These are phyloP conservation scores for Notolabrus celidotus DNA, from an alignment of 2,797 vertebrate species.

Conservation along the genomic window DNA sequence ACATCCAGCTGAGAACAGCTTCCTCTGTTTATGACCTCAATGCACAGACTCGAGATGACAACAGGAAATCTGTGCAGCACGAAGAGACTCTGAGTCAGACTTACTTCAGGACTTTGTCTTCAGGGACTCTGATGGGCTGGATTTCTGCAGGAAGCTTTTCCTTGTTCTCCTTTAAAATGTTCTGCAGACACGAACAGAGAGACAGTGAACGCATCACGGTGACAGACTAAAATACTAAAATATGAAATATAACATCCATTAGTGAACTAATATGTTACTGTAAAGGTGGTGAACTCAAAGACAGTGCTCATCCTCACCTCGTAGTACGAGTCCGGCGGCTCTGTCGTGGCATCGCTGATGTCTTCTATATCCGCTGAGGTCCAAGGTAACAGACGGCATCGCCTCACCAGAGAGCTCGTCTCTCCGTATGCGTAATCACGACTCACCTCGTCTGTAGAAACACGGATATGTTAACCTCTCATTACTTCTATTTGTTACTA, in stretches of 20 bases:
- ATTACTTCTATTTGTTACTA: too few species aligned
- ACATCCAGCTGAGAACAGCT: too few species aligned
- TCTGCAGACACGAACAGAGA: conserved; percentile 74
- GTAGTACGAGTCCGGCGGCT: conserved; percentile 89
- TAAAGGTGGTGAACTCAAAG: too few species aligned
- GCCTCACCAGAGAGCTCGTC: conserved; percentile 85
- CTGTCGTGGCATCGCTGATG: conserved; percentile 79
- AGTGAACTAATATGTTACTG: too few species aligned
- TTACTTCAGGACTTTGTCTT: conserved; percentile 89
- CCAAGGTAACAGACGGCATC: conserved; percentile 92
- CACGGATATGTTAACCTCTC: too few species aligned
- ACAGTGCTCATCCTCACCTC: conserved; percentile 88
- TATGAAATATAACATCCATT: background rate
- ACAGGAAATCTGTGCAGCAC: too few species aligned
- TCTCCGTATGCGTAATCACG: conserved; percentile 93
- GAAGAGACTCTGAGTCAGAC: too few species aligned
- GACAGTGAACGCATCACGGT: too few species aligned
- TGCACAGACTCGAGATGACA: too few species aligned
- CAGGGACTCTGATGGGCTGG: conserved; percentile 64
- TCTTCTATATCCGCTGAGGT: conserved; percentile 79
- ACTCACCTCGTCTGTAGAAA: conserved; percentile 90
- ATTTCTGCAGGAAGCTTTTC: conserved; percentile 87
- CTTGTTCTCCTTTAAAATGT: conserved; percentile 89
- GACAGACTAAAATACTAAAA: background rate
- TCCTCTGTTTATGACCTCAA: too few species aligned